These are phyloP conservation scores for Oxyruncus cristatus DNA, from an alignment of 2,113 vertebrate genomes.

Conservation along the genomic window DNA sequence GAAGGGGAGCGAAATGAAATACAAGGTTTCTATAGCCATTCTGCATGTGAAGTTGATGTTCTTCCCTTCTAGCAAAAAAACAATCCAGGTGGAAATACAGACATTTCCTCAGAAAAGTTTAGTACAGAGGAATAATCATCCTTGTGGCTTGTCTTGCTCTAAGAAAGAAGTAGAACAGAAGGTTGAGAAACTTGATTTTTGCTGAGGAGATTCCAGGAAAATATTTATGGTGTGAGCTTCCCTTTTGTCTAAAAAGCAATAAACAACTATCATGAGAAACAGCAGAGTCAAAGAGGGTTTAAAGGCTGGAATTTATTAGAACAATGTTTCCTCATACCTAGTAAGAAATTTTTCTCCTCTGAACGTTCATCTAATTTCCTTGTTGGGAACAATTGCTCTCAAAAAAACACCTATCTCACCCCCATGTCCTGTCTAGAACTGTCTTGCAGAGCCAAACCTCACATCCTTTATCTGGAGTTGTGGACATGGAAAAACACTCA, in stretches of 20 bases:
- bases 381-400: background rate
- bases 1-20: background rate
- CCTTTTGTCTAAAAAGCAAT: conserved; percentile 6
- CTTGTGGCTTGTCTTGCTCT: background rate
- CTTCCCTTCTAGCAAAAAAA: background rate
- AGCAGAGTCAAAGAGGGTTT: background rate
- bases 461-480: background rate
- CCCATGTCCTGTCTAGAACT: background rate
- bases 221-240: conserved; percentile 3
- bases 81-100: background rate
- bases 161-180: background rate
- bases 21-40: background rate
- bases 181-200: background rate
- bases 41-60: background rate
- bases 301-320: conserved; percentile 43
- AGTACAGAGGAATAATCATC: background rate
- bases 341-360: background rate
- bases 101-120: background rate
- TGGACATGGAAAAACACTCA: background rate
- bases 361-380: background rate
- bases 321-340: conserved; percentile 42
- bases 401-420: background rate
- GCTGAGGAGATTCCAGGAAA: background rate
- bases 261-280: conserved; percentile 27
- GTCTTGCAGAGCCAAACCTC: background rate